Conservation (phyloP, 2,888 invertebrate species). For the Erebia palarica region DNA sequence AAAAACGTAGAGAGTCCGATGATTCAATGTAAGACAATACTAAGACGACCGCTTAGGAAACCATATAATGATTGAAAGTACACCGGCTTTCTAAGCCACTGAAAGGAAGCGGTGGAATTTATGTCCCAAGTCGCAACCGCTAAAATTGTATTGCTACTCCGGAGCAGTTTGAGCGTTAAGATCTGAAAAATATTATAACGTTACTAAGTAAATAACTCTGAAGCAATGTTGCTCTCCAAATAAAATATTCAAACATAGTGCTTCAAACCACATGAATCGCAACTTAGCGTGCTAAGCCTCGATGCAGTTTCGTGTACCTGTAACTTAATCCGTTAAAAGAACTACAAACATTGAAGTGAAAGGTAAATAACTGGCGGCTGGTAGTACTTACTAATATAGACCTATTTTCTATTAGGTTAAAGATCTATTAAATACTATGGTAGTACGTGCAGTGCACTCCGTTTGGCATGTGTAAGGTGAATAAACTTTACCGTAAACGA, state of each 20-base stretch:
- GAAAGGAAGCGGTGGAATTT: slow-evolving; percentile 43
- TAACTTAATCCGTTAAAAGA: slow-evolving; percentile 8
- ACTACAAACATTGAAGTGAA: slow-evolving; percentile 8
- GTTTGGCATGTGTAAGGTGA: slow-evolving; percentile 55
- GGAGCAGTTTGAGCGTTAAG: slow-evolving; percentile 9
- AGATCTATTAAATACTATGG: not conserved
- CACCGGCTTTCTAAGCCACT: slow-evolving; percentile 26
- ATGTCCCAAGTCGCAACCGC: slow-evolving; percentile 44
- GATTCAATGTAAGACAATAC: slow-evolving; percentile 27
- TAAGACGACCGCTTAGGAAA: slow-evolving; percentile 29
- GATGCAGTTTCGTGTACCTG: not conserved
- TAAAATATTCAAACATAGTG: not conserved
- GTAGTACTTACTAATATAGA: not conserved
- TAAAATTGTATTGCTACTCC: slow-evolving; percentile 36
- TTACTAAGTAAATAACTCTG: not conserved
- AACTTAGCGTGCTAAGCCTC: slow-evolving; percentile 8
- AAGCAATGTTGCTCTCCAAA: not conserved
- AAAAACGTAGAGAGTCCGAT: not conserved
- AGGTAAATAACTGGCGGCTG: slow-evolving; percentile 7
- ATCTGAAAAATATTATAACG: not conserved
- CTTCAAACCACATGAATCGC: not conserved
- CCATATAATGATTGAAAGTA: slow-evolving; percentile 29
- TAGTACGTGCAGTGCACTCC: slow-evolving; percentile 26
- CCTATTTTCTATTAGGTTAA: not conserved
- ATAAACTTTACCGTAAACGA: slow-evolving; percentile 66